Percentiles rank a stretch among this genome's conserved stretches.
phyloP scores from a whole-genome alignment of 2,113 vertebrate genomes.

The mouse (Mus musculus) region GRCm39 chr14:116409501-116410000 shows the following conservation, averaged over 20 bases:
- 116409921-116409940: neutral
- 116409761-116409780: neutral
- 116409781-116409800: neutral
- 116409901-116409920: neutral
- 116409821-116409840: too few species aligned
- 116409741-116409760: neutral
- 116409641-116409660: too few species aligned
- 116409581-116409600: too few species aligned
- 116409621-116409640: too few species aligned
- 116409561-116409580: too few species aligned
- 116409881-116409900: neutral
- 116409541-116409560: neutral
- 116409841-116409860: too few species aligned
- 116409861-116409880: neutral
- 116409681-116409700: too few species aligned
- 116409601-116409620: too few species aligned
- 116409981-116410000: too few species aligned
- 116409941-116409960: neutral
- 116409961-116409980: neutral
- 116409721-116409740: too few species aligned
- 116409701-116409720: too few species aligned
- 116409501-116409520: slow-evolving; percentile 17
- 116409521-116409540: neutral
- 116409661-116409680: too few species aligned
- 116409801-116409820: neutral